Percentiles rank a stretch among this genome's conserved stretches.
Evolutionary conservation across 2,797 vertebrate genomes (phyloP).

Genomic region (Morelia viridis): DNA sequence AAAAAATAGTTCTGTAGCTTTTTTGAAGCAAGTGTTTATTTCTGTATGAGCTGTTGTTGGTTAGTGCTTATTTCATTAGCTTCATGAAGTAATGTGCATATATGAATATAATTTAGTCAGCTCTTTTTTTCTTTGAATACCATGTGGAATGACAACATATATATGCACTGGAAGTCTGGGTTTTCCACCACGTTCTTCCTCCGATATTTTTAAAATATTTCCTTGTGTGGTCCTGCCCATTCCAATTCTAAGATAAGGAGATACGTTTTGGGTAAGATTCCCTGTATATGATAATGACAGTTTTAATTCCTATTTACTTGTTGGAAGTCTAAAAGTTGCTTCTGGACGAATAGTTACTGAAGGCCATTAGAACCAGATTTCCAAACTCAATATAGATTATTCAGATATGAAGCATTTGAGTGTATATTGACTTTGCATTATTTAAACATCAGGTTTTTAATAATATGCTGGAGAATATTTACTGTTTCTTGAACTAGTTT

Average conservation of each 20-base stretch:
- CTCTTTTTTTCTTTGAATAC: not conserved
- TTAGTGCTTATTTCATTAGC: not conserved
- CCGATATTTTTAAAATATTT: not conserved
- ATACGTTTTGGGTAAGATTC: not conserved
- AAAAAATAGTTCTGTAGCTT: not conserved
- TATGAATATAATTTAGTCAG: not conserved
- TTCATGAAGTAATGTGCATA: not conserved
- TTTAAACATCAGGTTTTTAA: slow-evolving; percentile 25
- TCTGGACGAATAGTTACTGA: not conserved
- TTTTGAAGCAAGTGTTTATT: not conserved
- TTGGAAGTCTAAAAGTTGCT: not conserved
- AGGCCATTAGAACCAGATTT: not conserved
- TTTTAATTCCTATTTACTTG: not conserved
- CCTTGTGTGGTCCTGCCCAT: not conserved
- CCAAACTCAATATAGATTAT: not conserved
- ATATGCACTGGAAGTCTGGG: not conserved
- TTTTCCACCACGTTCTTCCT: not conserved
- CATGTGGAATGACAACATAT: not conserved
- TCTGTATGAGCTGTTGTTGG: not conserved
- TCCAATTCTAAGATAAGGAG: not conserved
- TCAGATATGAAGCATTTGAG: not conserved
- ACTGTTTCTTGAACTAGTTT: not conserved
- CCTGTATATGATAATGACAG: not conserved
- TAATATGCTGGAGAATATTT: not conserved
- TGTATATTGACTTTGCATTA: not conserved